Evolutionary conservation across 2,888 invertebrate species (phyloP).

Genomic region (Creontiades dilutus): DNA sequence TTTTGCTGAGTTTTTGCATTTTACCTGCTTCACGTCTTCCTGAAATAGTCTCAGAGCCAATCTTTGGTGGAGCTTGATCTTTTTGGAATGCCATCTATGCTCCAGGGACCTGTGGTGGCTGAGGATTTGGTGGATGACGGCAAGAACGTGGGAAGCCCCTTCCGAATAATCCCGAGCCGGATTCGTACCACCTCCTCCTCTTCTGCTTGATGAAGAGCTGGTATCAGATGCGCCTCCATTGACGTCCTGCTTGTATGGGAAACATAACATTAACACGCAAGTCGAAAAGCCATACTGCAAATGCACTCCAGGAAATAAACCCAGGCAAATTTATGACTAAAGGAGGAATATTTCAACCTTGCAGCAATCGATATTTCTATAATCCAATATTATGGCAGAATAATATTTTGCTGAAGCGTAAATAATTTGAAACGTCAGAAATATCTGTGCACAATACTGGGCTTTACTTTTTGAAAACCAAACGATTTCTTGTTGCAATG

Average conservation of each 20-base stretch:
- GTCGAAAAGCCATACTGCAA: no score
- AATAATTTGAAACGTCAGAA: no score
- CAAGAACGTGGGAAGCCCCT: constrained; percentile 96
- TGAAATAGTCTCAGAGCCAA: constrained; percentile 95
- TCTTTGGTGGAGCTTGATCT: constrained; percentile 96
- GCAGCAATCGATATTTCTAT: no score
- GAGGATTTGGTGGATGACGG: constrained; percentile 97
- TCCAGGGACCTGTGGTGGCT: constrained; percentile 96
- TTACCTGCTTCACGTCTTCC: constrained; percentile 96
- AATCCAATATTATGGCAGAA: no score
- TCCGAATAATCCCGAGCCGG: constrained; percentile 97
- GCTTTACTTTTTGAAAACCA: no score
- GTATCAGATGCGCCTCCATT: constrained; percentile 72
- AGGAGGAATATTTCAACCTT: no score
- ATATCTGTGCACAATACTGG: no score
- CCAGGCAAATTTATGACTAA: no score
- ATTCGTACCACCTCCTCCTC: constrained; percentile 82
- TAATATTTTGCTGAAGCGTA: no score
- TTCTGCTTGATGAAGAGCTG: constrained; percentile 73
- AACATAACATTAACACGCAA: background rate
- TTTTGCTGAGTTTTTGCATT: no score
- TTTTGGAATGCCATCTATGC: constrained; percentile 95
- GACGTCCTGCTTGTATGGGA: constrained; percentile 51
- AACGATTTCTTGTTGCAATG: no score
- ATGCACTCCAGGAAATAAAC: no score